Base-by-base conservation (phyloP, 2,797 vertebrate species). In the Bovichtus diacanthus region DNA sequence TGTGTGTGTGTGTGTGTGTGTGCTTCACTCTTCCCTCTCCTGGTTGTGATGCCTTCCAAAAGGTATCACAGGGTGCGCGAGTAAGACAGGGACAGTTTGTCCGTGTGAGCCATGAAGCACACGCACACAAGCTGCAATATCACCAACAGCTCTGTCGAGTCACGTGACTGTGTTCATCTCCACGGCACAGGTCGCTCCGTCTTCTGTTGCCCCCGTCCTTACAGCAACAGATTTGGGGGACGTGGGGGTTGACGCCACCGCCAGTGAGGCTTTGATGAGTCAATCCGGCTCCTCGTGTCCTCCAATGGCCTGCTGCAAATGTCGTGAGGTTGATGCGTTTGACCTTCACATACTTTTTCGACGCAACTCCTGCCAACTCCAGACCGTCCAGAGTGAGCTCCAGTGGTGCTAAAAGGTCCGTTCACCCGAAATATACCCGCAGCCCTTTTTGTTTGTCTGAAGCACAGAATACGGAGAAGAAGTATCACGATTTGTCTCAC, bases 301-400 rank as follows among this genome's bases (percentile, higher is more conserved):
- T 80, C 80, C 70, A 34, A 39, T 0, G 60, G 43, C 61, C 76
- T 7, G 81, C 85, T 80, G 83, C 39, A 84, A 78, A 84, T 69
- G 81, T 73, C 43, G 1, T 61, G 68, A 82, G 80, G 78, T 75
- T 27, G 74, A 76, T 47, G 60, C 3, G 39, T 76, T 78, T 81
- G 82, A 85, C 87, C 80, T 74, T 81, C 79, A 66, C 27, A 49
- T 36, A 18, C 74, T 91, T 34, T 87, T 79, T n/a, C n/a, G 81
- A 87, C 74, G 61, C 13, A 51, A 78, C 58, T 74, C 51, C 39
- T 74, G 75, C 71, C 60, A 76, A 76, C 70, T 70, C 44, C 59
- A 51, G 59, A 63, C 68, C 16, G 75, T 74, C 60, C 25, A 47
- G 51, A 58, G 51, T 34, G 64, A 66, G 74, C 59, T 13, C 27